Base-by-base conservation (phyloP, 2,888 invertebrate genomes). In the Caenorhabditis doughertyi region DNA sequence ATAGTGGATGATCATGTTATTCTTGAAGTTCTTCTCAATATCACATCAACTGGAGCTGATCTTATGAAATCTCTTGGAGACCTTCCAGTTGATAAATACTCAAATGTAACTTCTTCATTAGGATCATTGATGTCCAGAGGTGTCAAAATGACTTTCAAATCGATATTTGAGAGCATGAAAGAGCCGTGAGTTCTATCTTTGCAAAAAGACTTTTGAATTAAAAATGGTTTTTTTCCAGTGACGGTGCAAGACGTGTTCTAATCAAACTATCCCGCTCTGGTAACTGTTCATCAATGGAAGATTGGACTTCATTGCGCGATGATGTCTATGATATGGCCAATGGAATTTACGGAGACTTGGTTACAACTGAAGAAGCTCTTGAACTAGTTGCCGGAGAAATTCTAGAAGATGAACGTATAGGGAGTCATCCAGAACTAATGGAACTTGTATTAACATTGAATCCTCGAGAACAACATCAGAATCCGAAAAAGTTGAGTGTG, bases 331-430 rank as follows among this genome's bases (percentile, higher is more conserved):
- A 80, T 23, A 81, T 85, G 56, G 77, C 84, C 3, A 62, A 73
- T 29, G 73, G 77, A 51, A 81, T 87, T 9, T 88, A 87, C 60
- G 44, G 51, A 11, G 65, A 81, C n/a, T 23, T 88, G 18, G 60
- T 88, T 9, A 81, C 81, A 8, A 76, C 73, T 3, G 85, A 86
- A 35, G 86, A 85, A 21, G 86, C 87, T 3, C 51, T 87, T 21
- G 84, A 85, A 55, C 25, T 87, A 39, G 68, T 88, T 18, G 87
- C 87, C 0, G 65, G 79, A 49, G 84, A 85, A 35, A 72, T 84
- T 18, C 53, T 87, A 7, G 79, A 77, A 23, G 71, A 77, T 32
- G 84, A 85, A 35, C 29, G 64, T 39, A 76, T 80, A 27, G 77
- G 81, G 23, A 53, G 62, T 47, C 62, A 84, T 71, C 58, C 76